Evolutionary conservation across 1,140 invertebrate species (phyloP).

Genomic region (Drosophila persimilis): DNA sequence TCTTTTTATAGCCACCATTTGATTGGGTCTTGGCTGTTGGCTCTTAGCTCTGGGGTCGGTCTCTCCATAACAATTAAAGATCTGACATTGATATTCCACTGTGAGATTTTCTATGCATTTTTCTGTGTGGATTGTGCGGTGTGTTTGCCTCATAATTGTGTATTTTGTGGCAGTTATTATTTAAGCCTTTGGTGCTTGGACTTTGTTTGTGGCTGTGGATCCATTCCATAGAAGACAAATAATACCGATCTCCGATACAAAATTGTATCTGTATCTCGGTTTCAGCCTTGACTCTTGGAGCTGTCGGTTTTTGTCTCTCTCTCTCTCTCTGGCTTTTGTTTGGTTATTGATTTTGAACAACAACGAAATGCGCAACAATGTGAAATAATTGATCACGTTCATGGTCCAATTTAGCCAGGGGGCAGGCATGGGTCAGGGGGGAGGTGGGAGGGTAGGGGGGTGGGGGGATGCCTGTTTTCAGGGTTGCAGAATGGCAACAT

Average conservation of each 20-base stretch:
- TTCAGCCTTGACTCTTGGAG: constrained; percentile 70
- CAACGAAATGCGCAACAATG: constrained; percentile 65
- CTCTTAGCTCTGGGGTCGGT: constrained; percentile 38
- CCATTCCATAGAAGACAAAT: constrained; percentile 41
- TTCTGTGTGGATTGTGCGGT: constrained; percentile 25
- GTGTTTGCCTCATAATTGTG: constrained; percentile 61
- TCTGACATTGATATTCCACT: constrained; percentile 75
- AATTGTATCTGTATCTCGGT: constrained; percentile 11
- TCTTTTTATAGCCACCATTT: constrained; percentile 56
- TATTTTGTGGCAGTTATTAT: constrained; percentile 70
- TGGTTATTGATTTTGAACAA: constrained; percentile 71
- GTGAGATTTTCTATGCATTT: constrained; percentile 73
- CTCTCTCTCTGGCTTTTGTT: constrained; percentile 32
- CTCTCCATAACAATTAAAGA: constrained; percentile 51
- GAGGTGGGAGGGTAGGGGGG: constrained; percentile 10
- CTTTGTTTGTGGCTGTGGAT: constrained; percentile 15
- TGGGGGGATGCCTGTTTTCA: constrained; percentile 39
- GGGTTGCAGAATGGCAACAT: constrained; percentile 30
- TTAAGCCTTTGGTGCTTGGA: constrained; percentile 62
- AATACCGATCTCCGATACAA: constrained; percentile 10
- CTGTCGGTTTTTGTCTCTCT: not conserved
- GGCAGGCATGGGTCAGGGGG: not conserved
- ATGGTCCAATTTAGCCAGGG: constrained; percentile 64
- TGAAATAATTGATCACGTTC: constrained; percentile 79
- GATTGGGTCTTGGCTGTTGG: constrained; percentile 36